These are phyloP conservation scores for Naja naja DNA, from an alignment of 2,113 vertebrate genomes.

Conservation along the genomic window DNA sequence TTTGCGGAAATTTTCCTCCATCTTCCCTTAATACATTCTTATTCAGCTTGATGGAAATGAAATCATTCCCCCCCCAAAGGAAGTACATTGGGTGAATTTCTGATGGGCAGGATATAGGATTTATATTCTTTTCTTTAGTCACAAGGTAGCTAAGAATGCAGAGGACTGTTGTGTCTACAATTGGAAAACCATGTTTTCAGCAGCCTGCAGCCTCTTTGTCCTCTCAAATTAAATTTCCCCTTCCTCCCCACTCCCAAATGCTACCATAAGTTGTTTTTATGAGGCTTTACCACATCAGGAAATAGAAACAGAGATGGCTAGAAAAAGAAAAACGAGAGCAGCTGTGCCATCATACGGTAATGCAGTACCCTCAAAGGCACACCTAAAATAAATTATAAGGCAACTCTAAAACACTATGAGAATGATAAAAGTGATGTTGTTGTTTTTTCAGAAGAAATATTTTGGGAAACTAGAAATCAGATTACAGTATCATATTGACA, in stretches of 20 bases:
- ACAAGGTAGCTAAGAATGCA: background rate
- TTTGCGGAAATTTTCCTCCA: background rate
- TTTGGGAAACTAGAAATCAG: background rate
- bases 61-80: background rate
- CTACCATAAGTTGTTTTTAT: background rate
- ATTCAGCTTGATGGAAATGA: background rate
- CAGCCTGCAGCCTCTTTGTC: background rate
- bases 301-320: background rate
- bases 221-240: background rate
- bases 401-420: background rate
- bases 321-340: background rate
- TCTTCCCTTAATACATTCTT: background rate
- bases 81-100: background rate
- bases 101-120: background rate
- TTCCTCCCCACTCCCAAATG: accelerated
- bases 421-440: background rate
- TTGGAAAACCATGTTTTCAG: background rate
- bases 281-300: background rate
- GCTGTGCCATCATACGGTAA: background rate
- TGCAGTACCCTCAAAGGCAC: background rate
- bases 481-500: background rate
- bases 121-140: background rate
- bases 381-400: background rate
- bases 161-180: background rate
- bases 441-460: background rate